phyloP scores from a whole-genome alignment of 2,888 invertebrate genomes.

The Tenthredo mesomela region DNA sequence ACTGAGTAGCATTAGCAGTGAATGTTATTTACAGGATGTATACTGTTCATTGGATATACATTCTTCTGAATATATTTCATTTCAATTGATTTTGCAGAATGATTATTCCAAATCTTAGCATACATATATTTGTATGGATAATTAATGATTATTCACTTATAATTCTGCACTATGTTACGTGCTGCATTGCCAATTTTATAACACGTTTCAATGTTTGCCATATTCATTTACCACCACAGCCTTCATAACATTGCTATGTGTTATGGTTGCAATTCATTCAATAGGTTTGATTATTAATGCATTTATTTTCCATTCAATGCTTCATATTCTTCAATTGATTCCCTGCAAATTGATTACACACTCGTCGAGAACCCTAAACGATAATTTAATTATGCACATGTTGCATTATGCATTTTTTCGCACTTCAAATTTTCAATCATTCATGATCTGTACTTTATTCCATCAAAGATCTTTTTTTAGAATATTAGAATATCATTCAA shows the following conservation, averaged over 20 bases:
- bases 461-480: not conserved
- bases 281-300: not conserved
- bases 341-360: not conserved
- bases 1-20: constrained; percentile 37
- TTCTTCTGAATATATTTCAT: not conserved
- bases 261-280: not conserved
- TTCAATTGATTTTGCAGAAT: constrained; percentile 11
- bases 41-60: constrained; percentile 14
- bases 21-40: constrained; percentile 35
- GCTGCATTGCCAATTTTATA: constrained; percentile 42
- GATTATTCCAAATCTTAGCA: constrained; percentile 10
- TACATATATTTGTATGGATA: not conserved
- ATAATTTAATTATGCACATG: constrained; percentile 11
- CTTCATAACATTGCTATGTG: not conserved
- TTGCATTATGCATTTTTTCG: not conserved
- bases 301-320: not conserved
- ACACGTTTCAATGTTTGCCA: constrained; percentile 47
- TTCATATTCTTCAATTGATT: not conserved
- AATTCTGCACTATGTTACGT: constrained; percentile 23
- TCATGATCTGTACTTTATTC: not conserved
- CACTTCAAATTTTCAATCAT: not conserved
- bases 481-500: not conserved
- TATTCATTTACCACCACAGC: not conserved
- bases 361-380: not conserved
- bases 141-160: constrained; percentile 14